phyloP scores from a whole-genome alignment of 2,113 vertebrate species.

The Thunnus maccoyii region DNA sequence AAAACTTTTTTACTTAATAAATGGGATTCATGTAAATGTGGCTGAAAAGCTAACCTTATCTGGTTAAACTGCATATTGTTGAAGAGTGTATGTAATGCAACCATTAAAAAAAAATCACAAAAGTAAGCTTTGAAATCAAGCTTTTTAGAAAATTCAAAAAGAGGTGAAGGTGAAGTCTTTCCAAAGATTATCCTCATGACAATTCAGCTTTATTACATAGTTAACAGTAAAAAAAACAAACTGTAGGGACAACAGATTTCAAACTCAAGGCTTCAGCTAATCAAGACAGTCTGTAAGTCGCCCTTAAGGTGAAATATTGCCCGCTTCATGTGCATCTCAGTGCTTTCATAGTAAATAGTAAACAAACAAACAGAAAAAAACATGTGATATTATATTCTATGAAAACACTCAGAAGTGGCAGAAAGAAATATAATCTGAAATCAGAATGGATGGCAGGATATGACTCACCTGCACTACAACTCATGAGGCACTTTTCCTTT shows the following conservation, averaged over 20 bases:
- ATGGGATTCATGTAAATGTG: no score
- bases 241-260: no score
- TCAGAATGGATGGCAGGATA: not conserved
- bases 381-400: not conserved
- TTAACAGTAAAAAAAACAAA: not conserved
- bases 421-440: not conserved
- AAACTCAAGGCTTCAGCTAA: no score
- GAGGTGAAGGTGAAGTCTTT: not conserved
- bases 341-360: no score
- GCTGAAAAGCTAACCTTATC: no score
- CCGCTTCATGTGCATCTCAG: no score
- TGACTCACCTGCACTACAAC: not conserved
- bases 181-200: not conserved
- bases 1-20: no score
- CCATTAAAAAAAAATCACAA: not conserved
- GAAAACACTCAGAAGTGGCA: not conserved
- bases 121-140: not conserved
- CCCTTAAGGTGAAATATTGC: no score
- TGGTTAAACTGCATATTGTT: no score
- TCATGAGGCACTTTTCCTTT: not conserved
- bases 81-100: not conserved
- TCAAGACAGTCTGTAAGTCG: no score
- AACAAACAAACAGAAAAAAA: not conserved
- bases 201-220: not conserved
- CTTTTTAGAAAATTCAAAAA: no score